Evolutionary conservation across 1,140 invertebrate species (phyloP).

Genomic region (Bombus fervidus): DNA sequence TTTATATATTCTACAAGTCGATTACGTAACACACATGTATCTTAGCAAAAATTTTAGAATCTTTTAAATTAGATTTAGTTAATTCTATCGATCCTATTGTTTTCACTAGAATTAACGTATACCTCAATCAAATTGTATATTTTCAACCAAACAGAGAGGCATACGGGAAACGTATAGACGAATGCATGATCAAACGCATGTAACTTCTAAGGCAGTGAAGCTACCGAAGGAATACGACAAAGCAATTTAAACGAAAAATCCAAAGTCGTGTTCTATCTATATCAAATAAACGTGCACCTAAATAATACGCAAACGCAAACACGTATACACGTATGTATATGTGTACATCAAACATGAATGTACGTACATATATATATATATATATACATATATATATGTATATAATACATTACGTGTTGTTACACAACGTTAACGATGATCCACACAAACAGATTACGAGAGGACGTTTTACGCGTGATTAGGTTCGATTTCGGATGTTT

Average conservation of each 20-base stretch:
- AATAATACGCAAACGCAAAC: constrained; percentile 19
- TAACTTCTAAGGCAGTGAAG: neutral
- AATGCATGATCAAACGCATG: constrained; percentile 1
- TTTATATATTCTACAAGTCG: too few species aligned
- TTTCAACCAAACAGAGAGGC: constrained; percentile 14
- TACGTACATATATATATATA: too few species aligned
- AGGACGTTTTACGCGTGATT: constrained; percentile 9
- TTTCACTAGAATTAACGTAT: neutral
- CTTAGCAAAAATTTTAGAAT: too few species aligned
- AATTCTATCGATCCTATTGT: neutral
- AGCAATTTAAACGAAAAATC: neutral
- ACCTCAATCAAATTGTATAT: neutral
- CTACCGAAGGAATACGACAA: neutral
- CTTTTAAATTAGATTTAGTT: too few species aligned
- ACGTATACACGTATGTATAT: constrained; percentile 44
- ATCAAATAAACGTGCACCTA: constrained; percentile 31
- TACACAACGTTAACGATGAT: constrained; percentile 63
- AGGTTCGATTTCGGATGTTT: constrained; percentile 18
- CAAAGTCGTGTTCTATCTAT: neutral
- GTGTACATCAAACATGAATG: neutral
- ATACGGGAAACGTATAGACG: constrained; percentile 1
- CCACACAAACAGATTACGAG: neutral
- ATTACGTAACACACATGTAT: too few species aligned
- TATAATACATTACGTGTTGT: neutral
- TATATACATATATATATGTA: neutral